A percentile compares a stretch with the other conserved stretches of the same genome.
Evolutionary conservation across 2,888 invertebrate genomes (phyloP).

Genomic region (Plebejus argus): DNA sequence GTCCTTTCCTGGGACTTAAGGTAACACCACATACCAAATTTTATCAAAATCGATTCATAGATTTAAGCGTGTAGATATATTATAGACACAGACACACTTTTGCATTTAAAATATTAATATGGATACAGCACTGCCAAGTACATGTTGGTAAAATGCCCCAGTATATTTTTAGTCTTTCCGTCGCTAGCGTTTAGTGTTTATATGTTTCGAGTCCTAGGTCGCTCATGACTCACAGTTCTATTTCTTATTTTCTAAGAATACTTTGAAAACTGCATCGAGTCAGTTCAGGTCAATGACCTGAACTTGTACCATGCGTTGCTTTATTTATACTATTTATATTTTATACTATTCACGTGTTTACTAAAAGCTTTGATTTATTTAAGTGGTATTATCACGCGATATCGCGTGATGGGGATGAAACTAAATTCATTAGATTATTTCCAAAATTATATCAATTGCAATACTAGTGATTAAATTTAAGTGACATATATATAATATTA

Average conservation of each 20-base stretch:
- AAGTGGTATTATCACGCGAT: background rate
- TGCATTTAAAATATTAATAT: no score
- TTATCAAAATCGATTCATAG: no score
- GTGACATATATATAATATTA: background rate
- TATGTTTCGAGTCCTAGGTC: constrained; percentile 60
- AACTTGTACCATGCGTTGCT: constrained; percentile 47
- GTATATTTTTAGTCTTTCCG: background rate
- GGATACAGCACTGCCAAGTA: no score
- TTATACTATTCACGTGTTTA: background rate
- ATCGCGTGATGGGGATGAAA: background rate
- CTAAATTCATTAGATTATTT: background rate
- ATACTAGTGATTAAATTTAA: background rate
- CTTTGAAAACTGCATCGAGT: constrained; percentile 75
- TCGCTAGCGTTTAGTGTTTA: background rate
- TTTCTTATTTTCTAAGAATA: constrained; percentile 77
- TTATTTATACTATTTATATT: constrained; percentile 35
- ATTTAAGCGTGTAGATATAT: no score
- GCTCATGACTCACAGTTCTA: constrained; percentile 69
- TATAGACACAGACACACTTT: no score
- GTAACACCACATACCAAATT: no score
- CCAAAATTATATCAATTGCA: constrained; percentile 9
- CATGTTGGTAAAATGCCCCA: no score
- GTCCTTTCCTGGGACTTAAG: no score
- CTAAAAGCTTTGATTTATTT: constrained; percentile 3
- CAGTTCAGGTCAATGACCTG: constrained; percentile 66